Percentiles rank a stretch among this genome's conserved stretches.
Evolutionary conservation across 1,140 invertebrate genomes (phyloP).

Genomic region (Tyrophagus putrescentiae): DNA sequence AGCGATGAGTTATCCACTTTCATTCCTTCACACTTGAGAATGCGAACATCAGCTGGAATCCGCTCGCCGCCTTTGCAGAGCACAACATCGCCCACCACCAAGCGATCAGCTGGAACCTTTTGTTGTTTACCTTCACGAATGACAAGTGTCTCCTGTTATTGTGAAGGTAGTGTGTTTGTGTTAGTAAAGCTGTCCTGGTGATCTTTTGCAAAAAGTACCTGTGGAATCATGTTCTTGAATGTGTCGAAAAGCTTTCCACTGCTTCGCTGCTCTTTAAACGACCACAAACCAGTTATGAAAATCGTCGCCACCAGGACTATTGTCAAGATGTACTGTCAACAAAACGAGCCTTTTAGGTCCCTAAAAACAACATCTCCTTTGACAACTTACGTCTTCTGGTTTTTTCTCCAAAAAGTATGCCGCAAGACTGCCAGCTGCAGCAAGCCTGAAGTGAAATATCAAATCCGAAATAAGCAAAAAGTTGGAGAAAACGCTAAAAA

Average conservation of each 20-base stretch:
- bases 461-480: too few relatives aligned
- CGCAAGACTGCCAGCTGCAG: not conserved
- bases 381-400: constrained; percentile 19
- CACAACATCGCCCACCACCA: constrained; percentile 80
- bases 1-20: constrained; percentile 51
- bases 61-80: constrained; percentile 54
- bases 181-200: not conserved
- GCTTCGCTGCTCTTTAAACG: constrained; percentile 33
- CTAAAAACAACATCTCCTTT: not conserved
- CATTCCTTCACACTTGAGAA: not conserved
- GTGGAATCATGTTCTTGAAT: constrained; percentile 32
- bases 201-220: constrained; percentile 47
- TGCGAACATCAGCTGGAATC: not conserved
- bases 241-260: constrained; percentile 26
- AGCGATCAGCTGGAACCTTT: constrained; percentile 67
- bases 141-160: constrained; percentile 62
- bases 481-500: too few relatives aligned
- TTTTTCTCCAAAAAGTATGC: constrained; percentile 6
- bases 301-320: constrained; percentile 30
- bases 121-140: constrained; percentile 81
- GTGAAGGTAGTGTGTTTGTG: constrained; percentile 31
- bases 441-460: constrained; percentile 16
- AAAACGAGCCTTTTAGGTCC: constrained; percentile 27
- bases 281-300: constrained; percentile 32
- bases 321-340: constrained; percentile 28